Evolutionary conservation across 2,113 vertebrate genomes (phyloP).

Genomic region (Xyliphius kryptos): DNA sequence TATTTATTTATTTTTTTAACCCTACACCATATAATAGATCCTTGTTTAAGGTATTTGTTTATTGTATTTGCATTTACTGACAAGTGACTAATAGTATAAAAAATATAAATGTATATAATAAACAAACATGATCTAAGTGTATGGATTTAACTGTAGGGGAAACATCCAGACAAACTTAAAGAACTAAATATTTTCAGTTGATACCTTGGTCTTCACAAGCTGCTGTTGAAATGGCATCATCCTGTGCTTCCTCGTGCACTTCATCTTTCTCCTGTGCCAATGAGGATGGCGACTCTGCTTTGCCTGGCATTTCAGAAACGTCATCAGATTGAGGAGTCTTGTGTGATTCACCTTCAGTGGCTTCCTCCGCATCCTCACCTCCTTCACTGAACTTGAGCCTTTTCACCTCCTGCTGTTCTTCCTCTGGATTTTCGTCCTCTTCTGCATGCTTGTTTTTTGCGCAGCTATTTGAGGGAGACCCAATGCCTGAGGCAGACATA

Average conservation of each 20-base stretch:
- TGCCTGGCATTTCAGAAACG: slow-evolving; percentile 67
- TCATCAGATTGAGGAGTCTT: slow-evolving; percentile 60
- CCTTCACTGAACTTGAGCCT: slow-evolving; percentile 87
- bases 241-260: slow-evolving; percentile 61
- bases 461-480: slow-evolving; percentile 66
- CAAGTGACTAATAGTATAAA: no score
- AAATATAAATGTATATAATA: no score
- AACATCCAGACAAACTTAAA: no score
- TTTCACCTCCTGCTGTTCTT: slow-evolving; percentile 87
- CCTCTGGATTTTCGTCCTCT: slow-evolving; percentile 77
- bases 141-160: no score
- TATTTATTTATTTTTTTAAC: no score
- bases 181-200: neutral
- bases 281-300: slow-evolving; percentile 58
- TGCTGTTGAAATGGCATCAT: slow-evolving; percentile 58
- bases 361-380: slow-evolving; percentile 53
- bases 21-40: no score
- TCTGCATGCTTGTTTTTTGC: slow-evolving; percentile 84
- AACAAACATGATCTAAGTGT: no score
- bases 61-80: no score
- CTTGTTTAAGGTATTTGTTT: no score
- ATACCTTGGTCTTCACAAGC: slow-evolving; percentile 79
- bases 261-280: slow-evolving; percentile 69
- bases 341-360: slow-evolving; percentile 65
- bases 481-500: slow-evolving; percentile 65